phyloP scores from a whole-genome alignment of 2,113 vertebrate species.

The Oreocharis arfaki region DNA sequence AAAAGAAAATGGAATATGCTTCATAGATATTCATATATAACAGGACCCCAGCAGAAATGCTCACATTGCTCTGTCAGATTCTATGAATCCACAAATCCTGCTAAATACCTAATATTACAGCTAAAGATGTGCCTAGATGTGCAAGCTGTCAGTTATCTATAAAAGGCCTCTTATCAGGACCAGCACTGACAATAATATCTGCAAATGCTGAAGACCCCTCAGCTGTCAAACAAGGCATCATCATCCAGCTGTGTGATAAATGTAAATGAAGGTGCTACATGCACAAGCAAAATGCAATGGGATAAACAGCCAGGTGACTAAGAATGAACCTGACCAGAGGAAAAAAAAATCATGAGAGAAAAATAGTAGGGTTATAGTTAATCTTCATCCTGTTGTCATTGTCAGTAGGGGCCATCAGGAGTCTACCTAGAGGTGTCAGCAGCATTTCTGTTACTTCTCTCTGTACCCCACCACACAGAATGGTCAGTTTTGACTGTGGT shows the following conservation, averaged over 20 bases:
- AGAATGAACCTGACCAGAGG: neutral
- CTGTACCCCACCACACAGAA: neutral
- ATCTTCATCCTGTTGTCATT: neutral
- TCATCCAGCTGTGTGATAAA: neutral
- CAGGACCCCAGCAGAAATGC: neutral
- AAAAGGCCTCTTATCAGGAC: neutral
- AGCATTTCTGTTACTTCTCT: neutral
- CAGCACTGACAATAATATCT: neutral
- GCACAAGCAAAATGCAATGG: neutral
- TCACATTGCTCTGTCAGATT: neutral
- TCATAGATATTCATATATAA: neutral
- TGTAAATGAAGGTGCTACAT: neutral
- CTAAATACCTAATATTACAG: neutral
- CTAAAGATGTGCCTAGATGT: neutral
- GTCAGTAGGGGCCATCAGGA: neutral
- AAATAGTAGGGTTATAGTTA: neutral
- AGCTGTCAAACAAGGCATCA: neutral
- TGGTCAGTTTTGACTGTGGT: neutral
- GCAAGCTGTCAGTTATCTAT: neutral
- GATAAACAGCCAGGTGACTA: neutral
- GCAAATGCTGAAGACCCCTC: neutral
- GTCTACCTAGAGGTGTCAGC: neutral
- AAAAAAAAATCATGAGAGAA: neutral
- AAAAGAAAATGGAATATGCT: neutral
- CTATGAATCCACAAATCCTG: conserved; percentile 15